Percentiles rank a stretch among this genome's conserved stretches.
phyloP scores from a whole-genome alignment of 2,888 invertebrate genomes.

The Eupithecia centaureata region DNA sequence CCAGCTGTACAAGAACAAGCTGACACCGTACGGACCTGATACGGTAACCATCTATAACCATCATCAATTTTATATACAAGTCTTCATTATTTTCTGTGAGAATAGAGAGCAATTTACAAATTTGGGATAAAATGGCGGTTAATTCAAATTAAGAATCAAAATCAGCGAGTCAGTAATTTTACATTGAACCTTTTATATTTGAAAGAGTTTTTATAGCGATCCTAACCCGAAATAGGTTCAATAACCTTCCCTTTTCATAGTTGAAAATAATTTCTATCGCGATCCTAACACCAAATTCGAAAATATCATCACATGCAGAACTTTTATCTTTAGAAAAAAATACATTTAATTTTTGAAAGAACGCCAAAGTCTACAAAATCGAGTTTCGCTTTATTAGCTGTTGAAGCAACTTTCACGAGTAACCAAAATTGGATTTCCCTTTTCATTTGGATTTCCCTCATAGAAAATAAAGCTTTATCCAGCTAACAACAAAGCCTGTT shows the following conservation, averaged over 20 bases:
- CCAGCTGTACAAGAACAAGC: constrained; percentile 87
- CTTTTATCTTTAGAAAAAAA: too few species aligned
- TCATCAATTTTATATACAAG: not conserved
- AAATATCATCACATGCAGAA: not conserved
- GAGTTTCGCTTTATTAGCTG: not conserved
- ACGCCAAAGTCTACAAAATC: not conserved
- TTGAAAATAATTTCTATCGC: too few species aligned
- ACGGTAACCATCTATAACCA: too few species aligned
- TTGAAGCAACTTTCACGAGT: not conserved
- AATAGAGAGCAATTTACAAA: not conserved
- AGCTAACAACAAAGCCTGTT: not conserved
- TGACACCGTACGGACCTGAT: constrained; percentile 85
- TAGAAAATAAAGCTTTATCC: not conserved
- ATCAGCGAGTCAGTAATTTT: not conserved
- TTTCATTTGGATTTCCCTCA: not conserved
- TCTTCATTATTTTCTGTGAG: not conserved
- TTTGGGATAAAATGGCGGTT: not conserved
- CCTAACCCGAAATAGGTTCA: too few species aligned
- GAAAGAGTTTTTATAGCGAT: not conserved
- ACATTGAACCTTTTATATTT: not conserved
- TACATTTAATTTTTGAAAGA: too few species aligned
- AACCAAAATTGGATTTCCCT: not conserved
- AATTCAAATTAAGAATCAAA: not conserved
- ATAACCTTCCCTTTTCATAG: too few species aligned
- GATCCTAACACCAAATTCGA: not conserved